Evolutionary conservation across 1,140 invertebrate species (phyloP).

Genomic region (Drosophila nebulosa): DNA sequence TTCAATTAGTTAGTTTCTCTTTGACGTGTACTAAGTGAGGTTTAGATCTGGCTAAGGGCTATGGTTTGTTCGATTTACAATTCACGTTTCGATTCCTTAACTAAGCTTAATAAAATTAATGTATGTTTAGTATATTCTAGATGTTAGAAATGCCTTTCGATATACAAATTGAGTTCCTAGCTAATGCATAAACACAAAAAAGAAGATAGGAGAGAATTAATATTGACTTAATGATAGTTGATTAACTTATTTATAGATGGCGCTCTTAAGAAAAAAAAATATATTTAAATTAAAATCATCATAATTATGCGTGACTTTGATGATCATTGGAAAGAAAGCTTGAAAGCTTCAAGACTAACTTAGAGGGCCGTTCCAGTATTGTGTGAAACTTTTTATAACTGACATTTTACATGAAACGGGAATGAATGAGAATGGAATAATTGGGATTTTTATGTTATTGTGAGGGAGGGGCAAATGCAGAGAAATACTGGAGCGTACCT

Average conservation of each 20-base stretch:
- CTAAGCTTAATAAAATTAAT: neutral
- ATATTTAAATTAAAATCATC: neutral
- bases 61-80: conserved; percentile 17
- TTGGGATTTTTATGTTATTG: too few relatives aligned
- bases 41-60: conserved; percentile 2
- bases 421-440: too few relatives aligned
- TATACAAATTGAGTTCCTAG: neutral
- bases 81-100: conserved; percentile 2
- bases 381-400: too few relatives aligned
- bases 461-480: too few relatives aligned
- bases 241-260: neutral
- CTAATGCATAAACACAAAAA: neutral
- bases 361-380: too few relatives aligned
- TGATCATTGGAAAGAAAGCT: neutral
- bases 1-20: neutral
- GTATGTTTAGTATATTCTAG: neutral
- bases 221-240: neutral
- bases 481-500: too few relatives aligned
- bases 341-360: neutral
- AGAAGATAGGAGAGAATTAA: neutral
- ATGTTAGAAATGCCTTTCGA: neutral
- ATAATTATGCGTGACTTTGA: too few relatives aligned
- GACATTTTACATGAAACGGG: too few relatives aligned
- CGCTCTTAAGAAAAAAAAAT: neutral
- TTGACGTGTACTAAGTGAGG: neutral